Evolutionary conservation across 2,888 invertebrate genomes (phyloP), one percentile per base, ranked within the genome.

Genomic region (Drosophila borborema): DNA sequence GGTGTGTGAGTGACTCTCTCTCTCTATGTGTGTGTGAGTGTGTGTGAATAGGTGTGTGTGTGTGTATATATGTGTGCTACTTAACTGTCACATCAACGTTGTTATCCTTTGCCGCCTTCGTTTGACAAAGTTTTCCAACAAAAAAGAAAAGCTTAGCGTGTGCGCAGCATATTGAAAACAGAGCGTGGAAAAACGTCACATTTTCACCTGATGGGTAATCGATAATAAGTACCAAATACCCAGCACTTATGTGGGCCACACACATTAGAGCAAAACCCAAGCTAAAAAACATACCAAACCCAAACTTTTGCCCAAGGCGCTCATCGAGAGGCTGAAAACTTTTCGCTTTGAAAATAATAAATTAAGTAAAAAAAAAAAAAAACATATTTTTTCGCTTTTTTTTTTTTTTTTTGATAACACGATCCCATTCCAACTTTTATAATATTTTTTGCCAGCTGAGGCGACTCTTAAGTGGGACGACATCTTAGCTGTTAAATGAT

Each of bases 121-220:
- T 83, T 88, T 85, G 80, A 83, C 83, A 88, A 86, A 86, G 69
- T 86, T 88, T 86, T 66, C 41, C 46, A 71, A 70, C 58, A 54
- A 72, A 56, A 59, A 60, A 60, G 53, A 59, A 68, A 67, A 77
- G 82, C 82, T 67, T 67, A 77, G 66, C 74, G 80, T 81, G 81
- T 82, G 81, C 80, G 68, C 76, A 78, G 84, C 82, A 84, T 82
- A 82, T 85, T 84, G 85, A 82, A 78, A 80, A 82, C 51, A 34
- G 46, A 49, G 40, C 64, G 63, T 48, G 69, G 68, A 71, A 76
- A 76, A 76, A 68, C 74, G 59, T 64, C 80, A 53, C 78, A 82
- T 82, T 77, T 76, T 87, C 88, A 88, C 85, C 88, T 88, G 83
- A 86, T 86, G 77, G 81, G 40, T 77, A 86, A 86, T 86, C 85